phyloP scores from a whole-genome alignment of 2,888 invertebrate species.

The Tanytarsus gracilentus region DNA sequence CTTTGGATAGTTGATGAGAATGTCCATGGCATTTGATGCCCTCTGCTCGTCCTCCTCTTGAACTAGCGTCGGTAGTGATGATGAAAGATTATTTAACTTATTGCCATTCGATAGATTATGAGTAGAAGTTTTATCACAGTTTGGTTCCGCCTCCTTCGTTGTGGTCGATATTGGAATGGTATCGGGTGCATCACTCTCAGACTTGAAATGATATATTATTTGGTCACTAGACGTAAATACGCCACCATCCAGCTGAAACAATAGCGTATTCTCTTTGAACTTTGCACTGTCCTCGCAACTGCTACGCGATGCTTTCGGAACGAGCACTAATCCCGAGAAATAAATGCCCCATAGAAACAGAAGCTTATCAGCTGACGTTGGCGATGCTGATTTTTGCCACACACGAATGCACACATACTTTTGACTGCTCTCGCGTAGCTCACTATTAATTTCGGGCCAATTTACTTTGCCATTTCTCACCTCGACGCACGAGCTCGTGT shows the following conservation, averaged over 20 bases:
- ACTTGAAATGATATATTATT: background rate
- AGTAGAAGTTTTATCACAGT: slow-evolving; percentile 19
- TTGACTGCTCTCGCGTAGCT: slow-evolving; percentile 46
- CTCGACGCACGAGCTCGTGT: slow-evolving; percentile 66
- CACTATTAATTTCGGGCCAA: slow-evolving; percentile 71
- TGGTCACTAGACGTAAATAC: slow-evolving; percentile 55
- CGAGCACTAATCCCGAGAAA: slow-evolving; percentile 70
- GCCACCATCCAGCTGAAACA: slow-evolving; percentile 82
- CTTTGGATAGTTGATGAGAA: slow-evolving; percentile 32
- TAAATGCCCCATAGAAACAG: slow-evolving; percentile 77
- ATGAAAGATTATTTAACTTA: background rate
- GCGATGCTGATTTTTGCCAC: too few species aligned
- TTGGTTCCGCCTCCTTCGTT: background rate
- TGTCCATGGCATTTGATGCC: background rate
- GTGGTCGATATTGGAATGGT: background rate
- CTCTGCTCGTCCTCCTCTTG: background rate
- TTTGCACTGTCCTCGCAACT: too few species aligned
- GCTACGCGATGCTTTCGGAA: slow-evolving; percentile 41
- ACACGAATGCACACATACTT: slow-evolving; percentile 40
- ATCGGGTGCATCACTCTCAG: background rate
- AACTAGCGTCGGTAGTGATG: slow-evolving; percentile 2
- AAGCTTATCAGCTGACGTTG: slow-evolving; percentile 48
- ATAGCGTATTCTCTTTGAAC: slow-evolving; percentile 47
- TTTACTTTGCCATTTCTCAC: slow-evolving; percentile 57
- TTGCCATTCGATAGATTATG: slow-evolving; percentile 6